phyloP scores from a whole-genome alignment of 2,888 invertebrate species.

The Galeruca laticollis region DNA sequence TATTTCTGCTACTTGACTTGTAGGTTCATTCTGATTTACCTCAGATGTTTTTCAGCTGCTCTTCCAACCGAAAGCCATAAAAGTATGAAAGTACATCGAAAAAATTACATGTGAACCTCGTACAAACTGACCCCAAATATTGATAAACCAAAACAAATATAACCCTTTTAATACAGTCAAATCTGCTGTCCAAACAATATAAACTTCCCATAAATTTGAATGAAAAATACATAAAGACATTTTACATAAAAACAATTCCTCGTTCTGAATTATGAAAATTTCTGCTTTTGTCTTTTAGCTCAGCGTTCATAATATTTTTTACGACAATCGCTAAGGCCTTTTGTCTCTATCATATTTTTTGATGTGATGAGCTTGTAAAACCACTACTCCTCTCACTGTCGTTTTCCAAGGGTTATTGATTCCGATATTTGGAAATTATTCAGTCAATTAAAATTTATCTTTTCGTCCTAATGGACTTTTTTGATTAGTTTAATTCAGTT shows the following conservation, averaged over 20 bases:
- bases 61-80: too few relatives aligned
- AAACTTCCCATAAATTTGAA: slow-evolving; percentile 21
- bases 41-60: too few relatives aligned
- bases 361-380: slow-evolving; percentile 23
- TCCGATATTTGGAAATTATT: too few relatives aligned
- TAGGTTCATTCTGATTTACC: too few relatives aligned
- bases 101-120: too few relatives aligned
- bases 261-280: slow-evolving; percentile 29
- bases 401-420: too few relatives aligned
- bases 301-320: slow-evolving; percentile 18
- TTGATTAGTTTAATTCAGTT: too few relatives aligned
- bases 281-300: slow-evolving; percentile 8
- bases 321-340: slow-evolving; percentile 11
- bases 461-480: too few relatives aligned
- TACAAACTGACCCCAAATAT: too few relatives aligned
- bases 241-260: slow-evolving; percentile 27
- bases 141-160: background rate
- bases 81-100: too few relatives aligned
- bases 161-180: background rate
- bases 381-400: slow-evolving; percentile 17
- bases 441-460: too few relatives aligned
- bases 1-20: too few relatives aligned
- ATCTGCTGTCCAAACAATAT: background rate
- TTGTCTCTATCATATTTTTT: slow-evolving; percentile 29
- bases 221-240: slow-evolving; percentile 29